Conservation (phyloP, 2,797 vertebrate species). For the Macropus fuliginosus region DNA sequence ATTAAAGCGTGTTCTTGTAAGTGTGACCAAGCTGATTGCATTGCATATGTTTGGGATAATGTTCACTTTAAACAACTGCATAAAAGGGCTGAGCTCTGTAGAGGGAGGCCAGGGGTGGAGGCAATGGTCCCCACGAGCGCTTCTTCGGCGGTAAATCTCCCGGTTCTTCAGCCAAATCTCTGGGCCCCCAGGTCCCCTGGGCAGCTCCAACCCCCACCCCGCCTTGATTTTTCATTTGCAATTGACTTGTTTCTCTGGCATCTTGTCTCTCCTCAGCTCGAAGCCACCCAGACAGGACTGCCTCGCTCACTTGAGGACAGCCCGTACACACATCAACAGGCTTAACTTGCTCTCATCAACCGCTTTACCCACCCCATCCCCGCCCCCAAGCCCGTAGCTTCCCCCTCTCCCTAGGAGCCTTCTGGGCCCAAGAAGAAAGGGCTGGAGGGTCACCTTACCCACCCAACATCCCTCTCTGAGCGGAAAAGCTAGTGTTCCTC, state of each 20-base stretch:
- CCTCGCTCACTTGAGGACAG: not conserved
- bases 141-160: constrained; percentile 84
- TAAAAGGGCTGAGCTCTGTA: constrained; percentile 85
- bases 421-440: not conserved
- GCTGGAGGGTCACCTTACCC: not conserved
- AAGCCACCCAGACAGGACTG: constrained; percentile 37
- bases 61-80: constrained; percentile 94
- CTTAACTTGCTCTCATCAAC: constrained; percentile 41
- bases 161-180: constrained; percentile 79
- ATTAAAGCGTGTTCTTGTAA: constrained; percentile 99
- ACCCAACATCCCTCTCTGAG: constrained; percentile 55
- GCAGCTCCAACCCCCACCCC: not conserved
- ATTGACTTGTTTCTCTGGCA: constrained; percentile 54
- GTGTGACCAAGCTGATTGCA: constrained; percentile 99
- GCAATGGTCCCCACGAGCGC: constrained; percentile 83
- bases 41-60: constrained; percentile 99
- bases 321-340: constrained; percentile 4
- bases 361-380: not conserved
- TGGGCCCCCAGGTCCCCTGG: constrained; percentile 54
- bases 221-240: not conserved
- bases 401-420: not conserved
- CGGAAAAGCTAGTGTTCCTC: constrained; percentile 11
- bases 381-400: not conserved
- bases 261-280: constrained; percentile 58
- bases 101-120: constrained; percentile 76